These are phyloP conservation scores for Mobula hypostoma DNA, from an alignment of 2,113 vertebrate species.

Conservation along the genomic window DNA sequence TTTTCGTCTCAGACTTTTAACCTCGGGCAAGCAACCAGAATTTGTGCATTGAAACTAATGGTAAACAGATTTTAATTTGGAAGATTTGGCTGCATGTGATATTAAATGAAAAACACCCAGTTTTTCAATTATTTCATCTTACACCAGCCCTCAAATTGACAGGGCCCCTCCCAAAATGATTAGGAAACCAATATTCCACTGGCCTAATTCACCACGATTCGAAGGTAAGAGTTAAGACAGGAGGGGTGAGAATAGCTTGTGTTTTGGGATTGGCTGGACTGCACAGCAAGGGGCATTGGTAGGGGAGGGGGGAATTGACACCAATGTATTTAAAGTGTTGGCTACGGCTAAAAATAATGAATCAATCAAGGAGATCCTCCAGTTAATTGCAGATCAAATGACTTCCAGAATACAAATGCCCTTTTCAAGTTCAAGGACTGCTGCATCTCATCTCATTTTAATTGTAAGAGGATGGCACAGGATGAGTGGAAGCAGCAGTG, in stretches of 20 bases:
- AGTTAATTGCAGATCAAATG: constrained; percentile 6
- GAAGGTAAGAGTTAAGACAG: no score
- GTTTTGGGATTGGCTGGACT: no score
- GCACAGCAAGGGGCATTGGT: no score
- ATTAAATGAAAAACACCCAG: no score
- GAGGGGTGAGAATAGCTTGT: no score
- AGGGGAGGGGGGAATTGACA: no score
- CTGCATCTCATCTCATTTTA: constrained; percentile 37
- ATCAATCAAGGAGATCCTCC: neutral
- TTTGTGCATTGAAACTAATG: no score
- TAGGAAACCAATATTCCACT: neutral
- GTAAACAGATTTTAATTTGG: no score
- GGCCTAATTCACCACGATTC: neutral
- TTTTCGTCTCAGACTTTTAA: no score
- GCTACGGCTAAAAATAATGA: neutral
- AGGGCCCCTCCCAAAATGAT: neutral
- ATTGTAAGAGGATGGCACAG: constrained; percentile 43
- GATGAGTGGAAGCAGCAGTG: constrained; percentile 51
- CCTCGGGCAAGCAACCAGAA: no score
- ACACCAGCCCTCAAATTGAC: neutral
- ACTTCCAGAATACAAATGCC: constrained; percentile 21
- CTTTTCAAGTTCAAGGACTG: neutral
- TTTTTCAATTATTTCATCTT: neutral
- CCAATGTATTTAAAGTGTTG: neutral
- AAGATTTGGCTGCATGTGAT: no score